Base-by-base conservation (phyloP, 2,888 invertebrate genomes). In the Entomobrya proxima region DNA sequence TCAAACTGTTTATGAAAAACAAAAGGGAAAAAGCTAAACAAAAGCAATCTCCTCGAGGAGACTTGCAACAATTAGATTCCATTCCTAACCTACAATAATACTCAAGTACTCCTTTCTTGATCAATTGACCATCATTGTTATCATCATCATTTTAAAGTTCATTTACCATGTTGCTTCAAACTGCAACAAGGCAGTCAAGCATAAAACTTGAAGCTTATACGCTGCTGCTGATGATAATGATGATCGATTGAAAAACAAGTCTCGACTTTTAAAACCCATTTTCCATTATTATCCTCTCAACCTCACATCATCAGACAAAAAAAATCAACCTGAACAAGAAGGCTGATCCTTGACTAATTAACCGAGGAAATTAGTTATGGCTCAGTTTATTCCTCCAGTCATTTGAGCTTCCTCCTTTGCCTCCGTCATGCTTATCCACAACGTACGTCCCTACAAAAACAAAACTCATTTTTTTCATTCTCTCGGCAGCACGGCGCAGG, bases 311-410 rank as follows among this genome's bases (percentile, higher is more conserved):
- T n/a, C 32, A 35, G 15, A 35, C 32, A 13, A 24, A 69, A 69
- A 44, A 69, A 44, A 44, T 37, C 21, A 37, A 18, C 18, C 24
- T n/a, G 18, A 61, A 15, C 4, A 61, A 61, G 58, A 52, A 64
- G 78, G 83, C 80, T 84, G 82, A 82, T 75, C 75, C 72, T 77
- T 76, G 77, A 86, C 87, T 88, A 88, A 88, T 88, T 88, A 88
- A 86, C 88, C 81, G 78, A 84, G 85, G 74, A 87, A 87, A 88
- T 87, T 88, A 87, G 87, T 87, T 86, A 72, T 84, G 78, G 78
- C 72, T 84, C 72, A 67, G 83, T 77, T 83, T 76, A 76, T 69
- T 69, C 69, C 67, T 83, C 69, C 69, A 83, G 83, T 83, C 83
- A 83, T 27, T 83, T 64, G n/a, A 58, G 40, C 61, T 58, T 55